Evolutionary conservation across 2,888 invertebrate genomes (phyloP).

Genomic region (Marasmarcha lunaedactyla): DNA sequence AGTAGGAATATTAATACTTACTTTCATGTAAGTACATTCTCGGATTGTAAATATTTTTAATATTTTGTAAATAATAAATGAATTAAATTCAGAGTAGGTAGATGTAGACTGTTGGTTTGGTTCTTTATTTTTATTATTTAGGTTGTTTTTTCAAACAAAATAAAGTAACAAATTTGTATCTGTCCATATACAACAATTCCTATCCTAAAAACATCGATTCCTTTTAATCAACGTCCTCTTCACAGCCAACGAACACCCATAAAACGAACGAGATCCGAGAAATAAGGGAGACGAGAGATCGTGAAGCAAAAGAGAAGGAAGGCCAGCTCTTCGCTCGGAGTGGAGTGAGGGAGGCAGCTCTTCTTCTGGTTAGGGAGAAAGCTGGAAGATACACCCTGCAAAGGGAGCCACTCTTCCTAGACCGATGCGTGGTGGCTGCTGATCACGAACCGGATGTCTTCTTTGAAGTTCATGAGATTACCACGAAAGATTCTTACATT

Average conservation of each 20-base stretch:
- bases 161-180: too few species aligned
- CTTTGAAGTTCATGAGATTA: conserved; percentile 94
- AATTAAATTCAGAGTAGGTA: too few species aligned
- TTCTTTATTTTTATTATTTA: too few species aligned
- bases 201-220: not conserved
- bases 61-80: too few species aligned
- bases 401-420: conserved; percentile 90
- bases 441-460: conserved; percentile 94
- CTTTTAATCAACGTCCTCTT: conserved; percentile 8
- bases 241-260: conserved; percentile 78
- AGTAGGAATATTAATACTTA: too few species aligned
- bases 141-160: too few species aligned
- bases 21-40: too few species aligned
- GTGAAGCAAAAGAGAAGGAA: conserved; percentile 53
- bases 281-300: conserved; percentile 51
- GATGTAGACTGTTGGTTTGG: too few species aligned
- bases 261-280: conserved; percentile 74
- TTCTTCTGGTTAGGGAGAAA: conserved; percentile 90
- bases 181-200: not conserved
- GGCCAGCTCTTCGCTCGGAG: conserved; percentile 76
- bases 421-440: conserved; percentile 90
- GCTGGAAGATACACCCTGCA: conserved; percentile 87
- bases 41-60: too few species aligned
- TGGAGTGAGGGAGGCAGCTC: conserved; percentile 87
- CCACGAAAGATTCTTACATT: conserved; percentile 92